Conservation (phyloP, 1,140 invertebrate genomes). For the Nephila pilipes region DNA sequence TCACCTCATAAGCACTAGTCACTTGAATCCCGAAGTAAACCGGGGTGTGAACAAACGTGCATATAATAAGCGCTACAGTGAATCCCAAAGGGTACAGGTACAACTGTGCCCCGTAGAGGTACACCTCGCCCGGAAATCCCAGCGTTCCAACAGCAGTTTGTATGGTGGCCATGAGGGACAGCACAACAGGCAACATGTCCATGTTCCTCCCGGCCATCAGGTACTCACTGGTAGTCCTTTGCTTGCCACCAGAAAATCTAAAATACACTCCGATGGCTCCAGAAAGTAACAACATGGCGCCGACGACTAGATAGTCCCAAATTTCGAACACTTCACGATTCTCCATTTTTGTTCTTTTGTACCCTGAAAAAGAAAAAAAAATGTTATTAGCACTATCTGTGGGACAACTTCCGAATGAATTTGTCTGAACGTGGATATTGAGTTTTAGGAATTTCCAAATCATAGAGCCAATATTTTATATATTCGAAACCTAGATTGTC, state of each 20-base stretch:
- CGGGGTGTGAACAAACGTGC: slow-evolving; percentile 54
- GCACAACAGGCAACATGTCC: slow-evolving; percentile 89
- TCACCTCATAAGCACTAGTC: slow-evolving; percentile 90
- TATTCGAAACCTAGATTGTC: too few relatives aligned
- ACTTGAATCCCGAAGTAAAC: slow-evolving; percentile 93
- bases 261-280: slow-evolving; percentile 85
- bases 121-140: slow-evolving; percentile 81
- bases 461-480: too few relatives aligned
- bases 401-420: too few relatives aligned
- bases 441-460: too few relatives aligned
- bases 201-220: slow-evolving; percentile 92
- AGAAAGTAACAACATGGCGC: slow-evolving; percentile 86
- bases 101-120: slow-evolving; percentile 78
- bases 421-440: too few relatives aligned
- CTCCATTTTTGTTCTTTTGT: neutral
- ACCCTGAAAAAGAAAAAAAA: neutral
- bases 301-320: slow-evolving; percentile 86
- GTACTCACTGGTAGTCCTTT: slow-evolving; percentile 87
- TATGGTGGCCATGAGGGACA: slow-evolving; percentile 88
- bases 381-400: neutral
- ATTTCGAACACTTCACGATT: slow-evolving; percentile 53
- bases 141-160: slow-evolving; percentile 83
- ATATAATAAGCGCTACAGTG: slow-evolving; percentile 47
- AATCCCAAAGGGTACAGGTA: slow-evolving; percentile 78
- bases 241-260: slow-evolving; percentile 64